These are phyloP conservation scores for Balaenoptera acutorostrata DNA, from an alignment of 2,113 vertebrate genomes.

Conservation along the genomic window DNA sequence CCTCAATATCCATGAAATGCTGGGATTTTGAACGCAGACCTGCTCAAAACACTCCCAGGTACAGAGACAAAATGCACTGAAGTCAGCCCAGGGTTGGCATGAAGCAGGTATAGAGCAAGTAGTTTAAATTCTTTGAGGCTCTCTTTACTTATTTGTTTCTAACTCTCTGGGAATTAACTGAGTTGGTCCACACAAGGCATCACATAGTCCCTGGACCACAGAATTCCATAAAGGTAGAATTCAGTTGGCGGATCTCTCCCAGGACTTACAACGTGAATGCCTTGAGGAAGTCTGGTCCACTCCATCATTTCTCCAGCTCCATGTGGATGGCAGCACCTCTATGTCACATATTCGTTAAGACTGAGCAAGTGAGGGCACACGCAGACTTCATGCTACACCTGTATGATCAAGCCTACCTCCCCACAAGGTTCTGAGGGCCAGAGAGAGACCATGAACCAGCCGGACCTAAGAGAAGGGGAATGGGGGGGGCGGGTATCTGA, in stretches of 20 bases:
- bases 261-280: too few species aligned
- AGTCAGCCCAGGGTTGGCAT: rapidly evolving
- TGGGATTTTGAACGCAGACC: not conserved
- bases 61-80: not conserved
- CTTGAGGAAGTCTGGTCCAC: not conserved
- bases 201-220: rapidly evolving
- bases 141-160: rapidly evolving
- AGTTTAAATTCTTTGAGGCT: not conserved
- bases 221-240: rapidly evolving
- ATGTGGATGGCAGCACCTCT: rapidly evolving
- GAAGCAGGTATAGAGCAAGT: not conserved
- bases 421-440: rapidly evolving
- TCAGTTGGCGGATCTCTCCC: not conserved
- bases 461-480: rapidly evolving
- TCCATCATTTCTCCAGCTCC: not conserved
- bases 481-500: rapidly evolving
- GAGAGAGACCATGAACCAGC: rapidly evolving
- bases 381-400: rapidly evolving
- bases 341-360: rapidly evolving
- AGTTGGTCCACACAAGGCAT: too few species aligned
- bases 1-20: rapidly evolving
- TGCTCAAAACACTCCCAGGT: not conserved
- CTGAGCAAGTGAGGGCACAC: rapidly evolving
- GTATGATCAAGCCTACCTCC: rapidly evolving
- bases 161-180: rapidly evolving